These are phyloP conservation scores for Lydus trimaculatus DNA, from an alignment of 2,888 invertebrate species.

Conservation along the genomic window DNA sequence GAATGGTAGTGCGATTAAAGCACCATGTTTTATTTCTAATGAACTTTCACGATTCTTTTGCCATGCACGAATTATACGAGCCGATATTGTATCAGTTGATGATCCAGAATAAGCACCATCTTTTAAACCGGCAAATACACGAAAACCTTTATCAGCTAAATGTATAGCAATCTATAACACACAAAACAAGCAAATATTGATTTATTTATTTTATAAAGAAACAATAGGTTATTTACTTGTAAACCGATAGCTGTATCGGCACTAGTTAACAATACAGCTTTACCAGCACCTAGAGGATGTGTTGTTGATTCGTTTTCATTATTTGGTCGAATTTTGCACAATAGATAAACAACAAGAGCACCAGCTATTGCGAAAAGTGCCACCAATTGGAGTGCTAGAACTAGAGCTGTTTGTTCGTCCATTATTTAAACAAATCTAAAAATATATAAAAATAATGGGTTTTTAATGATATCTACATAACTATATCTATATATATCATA, in stretches of 20 bases:
- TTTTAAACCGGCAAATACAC: constrained; percentile 78
- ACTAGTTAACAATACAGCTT: constrained; percentile 79
- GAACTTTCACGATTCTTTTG: constrained; percentile 59
- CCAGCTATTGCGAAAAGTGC: constrained; percentile 84
- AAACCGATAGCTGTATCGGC: constrained; percentile 82
- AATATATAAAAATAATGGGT: not conserved
- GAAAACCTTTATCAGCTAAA: constrained; percentile 74
- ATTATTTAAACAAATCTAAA: constrained; percentile 56
- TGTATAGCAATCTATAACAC: constrained; percentile 72
- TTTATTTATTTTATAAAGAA: not conserved
- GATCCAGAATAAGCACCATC: constrained; percentile 64
- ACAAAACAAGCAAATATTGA: not conserved
- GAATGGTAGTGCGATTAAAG: constrained; percentile 74
- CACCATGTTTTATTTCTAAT: constrained; percentile 47
- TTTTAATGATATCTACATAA: not conserved
- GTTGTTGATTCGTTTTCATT: constrained; percentile 57
- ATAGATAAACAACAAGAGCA: constrained; percentile 78
- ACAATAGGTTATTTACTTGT: constrained; percentile 63
- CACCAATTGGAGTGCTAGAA: constrained; percentile 80
- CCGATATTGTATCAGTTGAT: constrained; percentile 68
- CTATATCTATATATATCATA: not conserved
- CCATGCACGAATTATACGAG: constrained; percentile 63
- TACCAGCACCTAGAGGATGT: constrained; percentile 68
- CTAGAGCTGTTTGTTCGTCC: constrained; percentile 83
- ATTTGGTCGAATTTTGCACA: constrained; percentile 74